A percentile compares a stretch with the other conserved stretches of the same genome.
Conservation (phyloP, 2,113 vertebrate species). For the Perccottus glenii region DNA sequence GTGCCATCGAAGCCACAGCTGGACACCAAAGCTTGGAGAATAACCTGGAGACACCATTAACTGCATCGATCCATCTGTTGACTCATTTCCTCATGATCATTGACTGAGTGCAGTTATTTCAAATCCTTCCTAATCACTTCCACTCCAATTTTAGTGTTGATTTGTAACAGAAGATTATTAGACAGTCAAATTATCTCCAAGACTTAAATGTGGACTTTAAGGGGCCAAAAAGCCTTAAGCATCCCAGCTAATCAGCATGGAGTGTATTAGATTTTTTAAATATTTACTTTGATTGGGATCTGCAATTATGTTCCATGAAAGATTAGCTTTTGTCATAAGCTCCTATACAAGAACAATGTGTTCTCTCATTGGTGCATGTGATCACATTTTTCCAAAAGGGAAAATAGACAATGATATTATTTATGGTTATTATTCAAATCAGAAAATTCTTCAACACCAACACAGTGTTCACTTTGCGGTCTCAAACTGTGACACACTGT, state of each 20-base stretch:
- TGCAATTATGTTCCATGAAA: slow-evolving; percentile 5
- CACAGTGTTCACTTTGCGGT: slow-evolving; percentile 34
- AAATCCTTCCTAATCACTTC: slow-evolving; percentile 11
- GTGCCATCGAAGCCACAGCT: slow-evolving; percentile 47
- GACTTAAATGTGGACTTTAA: background rate
- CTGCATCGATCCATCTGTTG: slow-evolving; percentile 26
- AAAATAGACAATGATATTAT: slow-evolving; percentile 65
- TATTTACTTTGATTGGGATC: background rate
- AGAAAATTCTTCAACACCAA: slow-evolving; percentile 65
- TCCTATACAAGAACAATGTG: background rate
- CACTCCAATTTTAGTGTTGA: slow-evolving; percentile 3
- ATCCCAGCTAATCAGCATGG: slow-evolving; percentile 3
- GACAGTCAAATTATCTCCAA: background rate
- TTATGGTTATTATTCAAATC: slow-evolving; percentile 43
- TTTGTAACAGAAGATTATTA: background rate
- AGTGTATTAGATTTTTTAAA: slow-evolving; percentile 19
- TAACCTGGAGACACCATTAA: slow-evolving; percentile 41
- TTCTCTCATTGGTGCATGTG: slow-evolving; percentile 19
- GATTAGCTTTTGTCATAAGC: slow-evolving; percentile 6
- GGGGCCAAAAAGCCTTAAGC: slow-evolving; percentile 3
- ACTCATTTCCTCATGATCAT: slow-evolving; percentile 21
- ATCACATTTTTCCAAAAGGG: slow-evolving; percentile 24
- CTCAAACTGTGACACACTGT: slow-evolving; percentile 13
- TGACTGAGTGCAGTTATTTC: slow-evolving; percentile 15
- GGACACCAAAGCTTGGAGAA: slow-evolving; percentile 39